Conservation (phyloP, 2,797 vertebrate genomes). For the Nothura maculosa region DNA sequence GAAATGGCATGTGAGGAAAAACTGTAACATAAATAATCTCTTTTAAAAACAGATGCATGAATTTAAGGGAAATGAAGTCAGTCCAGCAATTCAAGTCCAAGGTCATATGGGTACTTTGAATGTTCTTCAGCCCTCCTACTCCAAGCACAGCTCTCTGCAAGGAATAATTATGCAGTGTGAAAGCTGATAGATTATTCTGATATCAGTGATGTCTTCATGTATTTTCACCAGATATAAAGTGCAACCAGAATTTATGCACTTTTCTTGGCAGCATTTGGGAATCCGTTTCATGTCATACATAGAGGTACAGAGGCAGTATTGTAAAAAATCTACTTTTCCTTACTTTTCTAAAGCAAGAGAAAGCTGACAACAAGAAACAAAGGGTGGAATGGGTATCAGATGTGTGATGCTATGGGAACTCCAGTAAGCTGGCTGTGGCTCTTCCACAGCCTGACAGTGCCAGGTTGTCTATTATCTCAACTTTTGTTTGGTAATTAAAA, state of each 20-base stretch:
- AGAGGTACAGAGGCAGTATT: slow-evolving; percentile 29
- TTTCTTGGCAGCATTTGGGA: slow-evolving; percentile 72
- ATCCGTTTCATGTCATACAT: slow-evolving; percentile 61
- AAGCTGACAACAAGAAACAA: background rate
- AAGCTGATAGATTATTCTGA: slow-evolving; percentile 62
- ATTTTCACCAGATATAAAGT: slow-evolving; percentile 66
- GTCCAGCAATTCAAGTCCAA: slow-evolving; percentile 18
- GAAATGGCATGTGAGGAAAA: background rate
- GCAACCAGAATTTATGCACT: slow-evolving; percentile 69
- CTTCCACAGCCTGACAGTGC: background rate
- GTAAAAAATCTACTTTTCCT: background rate
- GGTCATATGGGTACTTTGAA: slow-evolving; percentile 15
- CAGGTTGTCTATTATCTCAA: slow-evolving; percentile 32
- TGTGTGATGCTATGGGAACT: background rate
- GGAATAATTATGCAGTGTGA: slow-evolving; percentile 63
- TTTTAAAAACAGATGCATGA: background rate
- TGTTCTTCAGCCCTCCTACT: slow-evolving; percentile 38
- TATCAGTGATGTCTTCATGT: slow-evolving; percentile 60
- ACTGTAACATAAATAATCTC: background rate
- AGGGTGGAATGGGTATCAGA: background rate
- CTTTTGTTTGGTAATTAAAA: slow-evolving; percentile 55
- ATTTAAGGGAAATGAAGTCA: background rate
- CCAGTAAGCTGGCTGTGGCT: accelerated
- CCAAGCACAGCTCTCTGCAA: background rate
- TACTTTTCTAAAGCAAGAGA: background rate